Evolutionary conservation across 30 jellyfish, hydroid and myxozoan genomes (phyloP), one percentile per base, ranked within the genome.

Genomic region (Rhopilema esculentum): DNA sequence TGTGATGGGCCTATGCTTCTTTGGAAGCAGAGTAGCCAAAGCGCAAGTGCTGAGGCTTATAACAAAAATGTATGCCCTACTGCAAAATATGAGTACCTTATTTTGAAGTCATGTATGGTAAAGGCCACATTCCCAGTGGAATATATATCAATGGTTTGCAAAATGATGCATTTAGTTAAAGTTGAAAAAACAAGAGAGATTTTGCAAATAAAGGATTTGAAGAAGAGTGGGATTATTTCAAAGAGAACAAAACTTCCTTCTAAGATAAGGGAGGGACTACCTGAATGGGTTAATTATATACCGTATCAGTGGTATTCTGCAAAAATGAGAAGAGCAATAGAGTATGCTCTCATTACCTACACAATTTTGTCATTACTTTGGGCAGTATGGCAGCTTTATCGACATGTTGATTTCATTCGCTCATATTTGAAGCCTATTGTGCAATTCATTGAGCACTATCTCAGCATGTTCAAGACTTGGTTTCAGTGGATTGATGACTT

Each of bases 301-400:
- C 99, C 99, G 15, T 97, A 97, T 69, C 75, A 91, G 65, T 95
- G 99, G 99, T 95, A 95, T 57, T 95, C 99, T 19, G 90, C 96
- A 24, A 80, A 91, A 24, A 29, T 89, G 51, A 93, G 99, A 24
- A 52, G 92, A 69, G 66, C 63, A 25, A 67, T 95, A 1, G 99
- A 95, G 75, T 95, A 95, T 69, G 20, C 91, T 21, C 72, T 95
- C 53, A 78, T 87, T 18, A 29, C 88, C 23, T 95, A 95, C 84
- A 95, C 99, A 17, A 33, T 95, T 24, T 75, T 95, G 73, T 91
- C 99, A 25, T 67, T 95, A 27, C 66, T 87, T 12, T 95, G 99
- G 99, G 99, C 99, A 0, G 75, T 95, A 53, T 95, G 99, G 99
- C 99, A 95, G 96, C 88, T 95, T 27, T 87, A 95, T 66, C 96